Percentiles rank a stretch among this genome's conserved stretches.
Conservation (phyloP, 2,113 vertebrate genomes). For the Glaucidium brasilianum region DNA sequence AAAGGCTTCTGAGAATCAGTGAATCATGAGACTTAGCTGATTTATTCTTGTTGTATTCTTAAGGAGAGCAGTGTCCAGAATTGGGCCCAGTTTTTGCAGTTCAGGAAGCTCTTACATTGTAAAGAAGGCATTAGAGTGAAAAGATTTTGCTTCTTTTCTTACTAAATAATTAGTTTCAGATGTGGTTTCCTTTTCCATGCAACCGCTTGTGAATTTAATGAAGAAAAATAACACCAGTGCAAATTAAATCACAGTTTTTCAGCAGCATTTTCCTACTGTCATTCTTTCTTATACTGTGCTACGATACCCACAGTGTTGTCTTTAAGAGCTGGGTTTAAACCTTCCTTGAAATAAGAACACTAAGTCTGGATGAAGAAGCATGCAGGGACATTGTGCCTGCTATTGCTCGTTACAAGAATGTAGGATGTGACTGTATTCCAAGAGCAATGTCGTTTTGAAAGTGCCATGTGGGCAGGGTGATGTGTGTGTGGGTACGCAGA, state of each 20-base stretch:
- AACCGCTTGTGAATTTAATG: not conserved
- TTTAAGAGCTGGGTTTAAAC: not conserved
- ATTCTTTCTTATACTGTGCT: not conserved
- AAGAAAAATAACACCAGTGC: not conserved
- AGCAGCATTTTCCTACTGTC: not conserved
- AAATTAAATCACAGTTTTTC: not conserved
- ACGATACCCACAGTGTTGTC: not conserved
- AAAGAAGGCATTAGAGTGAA: not conserved
- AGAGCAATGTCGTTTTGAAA: not conserved
- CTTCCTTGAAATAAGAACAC: not conserved
- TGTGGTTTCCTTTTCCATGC: not conserved
- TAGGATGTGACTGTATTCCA: not conserved
- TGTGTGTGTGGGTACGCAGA: not conserved
- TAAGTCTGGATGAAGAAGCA: not conserved
- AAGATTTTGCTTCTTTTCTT: not conserved
- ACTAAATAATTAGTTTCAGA: not conserved
- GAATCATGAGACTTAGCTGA: not conserved
- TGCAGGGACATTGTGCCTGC: not conserved
- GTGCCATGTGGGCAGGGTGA: not conserved
- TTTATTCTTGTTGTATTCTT: not conserved
- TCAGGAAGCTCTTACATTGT: not conserved
- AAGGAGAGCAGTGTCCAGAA: not conserved
- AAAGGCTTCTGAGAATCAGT: not conserved
- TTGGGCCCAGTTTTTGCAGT: not conserved
- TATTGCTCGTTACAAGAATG: not conserved